These are phyloP conservation scores for Lathronympha strigana DNA, from an alignment of 2,888 invertebrate genomes.

Conservation along the genomic window DNA sequence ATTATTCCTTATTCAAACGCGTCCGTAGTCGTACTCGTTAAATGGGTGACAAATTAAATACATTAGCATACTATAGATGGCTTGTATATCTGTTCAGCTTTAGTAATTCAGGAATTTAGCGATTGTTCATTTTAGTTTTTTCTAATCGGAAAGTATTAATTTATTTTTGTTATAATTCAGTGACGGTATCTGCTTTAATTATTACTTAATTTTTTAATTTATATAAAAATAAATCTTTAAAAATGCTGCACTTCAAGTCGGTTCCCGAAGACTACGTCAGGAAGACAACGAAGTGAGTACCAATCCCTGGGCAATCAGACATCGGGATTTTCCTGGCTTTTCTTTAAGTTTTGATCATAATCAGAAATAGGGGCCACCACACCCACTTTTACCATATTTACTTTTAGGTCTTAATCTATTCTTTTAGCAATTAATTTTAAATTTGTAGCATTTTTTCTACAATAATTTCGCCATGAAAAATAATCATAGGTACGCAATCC, in stretches of 20 bases:
- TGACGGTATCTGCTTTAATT: conserved; percentile 40
- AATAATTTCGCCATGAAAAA: no score
- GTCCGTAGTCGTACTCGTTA: conserved; percentile 58
- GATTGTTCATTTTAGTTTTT: conserved; percentile 51
- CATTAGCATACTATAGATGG: conserved; percentile 78
- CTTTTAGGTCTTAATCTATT: no score
- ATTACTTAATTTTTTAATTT: conserved; percentile 43
- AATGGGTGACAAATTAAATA: conserved; percentile 79
- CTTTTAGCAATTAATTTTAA: no score
- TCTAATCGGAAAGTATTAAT: conserved; percentile 54
- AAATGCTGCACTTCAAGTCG: conserved; percentile 75
- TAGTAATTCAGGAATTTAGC: conserved; percentile 73
- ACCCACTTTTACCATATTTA: no score
- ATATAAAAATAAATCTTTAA: conserved; percentile 49
- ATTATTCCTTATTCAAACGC: conserved; percentile 58
- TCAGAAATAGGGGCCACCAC: no score
- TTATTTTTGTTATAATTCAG: conserved; percentile 42
- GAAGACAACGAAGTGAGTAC: conserved; percentile 73
- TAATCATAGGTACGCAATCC: no score
- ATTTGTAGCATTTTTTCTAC: no score
- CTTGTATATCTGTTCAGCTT: conserved; percentile 82
- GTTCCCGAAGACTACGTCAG: conserved; percentile 74
- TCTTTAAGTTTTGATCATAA: background rate
- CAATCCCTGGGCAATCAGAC: background rate
- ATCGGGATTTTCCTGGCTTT: background rate